Percentiles rank a stretch among this genome's conserved stretches.
These are phyloP conservation scores for Micrasema longulum DNA, from an alignment of 1,140 invertebrate genomes.

Conservation along the genomic window DNA sequence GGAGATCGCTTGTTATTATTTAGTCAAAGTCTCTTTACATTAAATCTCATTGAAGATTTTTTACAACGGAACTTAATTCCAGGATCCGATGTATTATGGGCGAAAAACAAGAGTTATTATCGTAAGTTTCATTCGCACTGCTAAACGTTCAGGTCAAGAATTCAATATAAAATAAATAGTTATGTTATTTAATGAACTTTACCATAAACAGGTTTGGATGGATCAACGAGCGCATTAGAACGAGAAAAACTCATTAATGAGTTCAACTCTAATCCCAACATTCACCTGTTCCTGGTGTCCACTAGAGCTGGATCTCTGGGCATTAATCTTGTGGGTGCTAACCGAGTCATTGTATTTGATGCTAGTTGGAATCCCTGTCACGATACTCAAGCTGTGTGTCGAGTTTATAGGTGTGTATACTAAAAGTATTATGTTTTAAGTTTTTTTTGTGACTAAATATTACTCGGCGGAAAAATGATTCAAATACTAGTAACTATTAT, in stretches of 20 bases:
- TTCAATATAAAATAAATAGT: no score
- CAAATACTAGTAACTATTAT: no score
- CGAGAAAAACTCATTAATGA: conserved; percentile 97
- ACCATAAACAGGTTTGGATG: conserved; percentile 91
- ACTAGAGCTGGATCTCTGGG: conserved; percentile 97
- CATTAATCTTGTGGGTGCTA: conserved; percentile 97
- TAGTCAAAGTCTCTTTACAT: conserved; percentile 94
- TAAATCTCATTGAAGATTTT: conserved; percentile 98
- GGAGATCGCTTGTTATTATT: conserved; percentile 96
- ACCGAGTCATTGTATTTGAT: conserved; percentile 97
- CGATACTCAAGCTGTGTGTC: conserved; percentile 97
- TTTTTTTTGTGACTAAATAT: no score
- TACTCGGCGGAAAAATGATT: no score
- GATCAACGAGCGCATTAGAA: conserved; percentile 93
- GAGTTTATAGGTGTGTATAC: conserved; percentile 85
- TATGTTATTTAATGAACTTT: no score
- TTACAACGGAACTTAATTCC: conserved; percentile 85
- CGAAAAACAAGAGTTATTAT: conserved; percentile 90
- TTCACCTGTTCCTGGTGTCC: conserved; percentile 95
- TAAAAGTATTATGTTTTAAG: not conserved
- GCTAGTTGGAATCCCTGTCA: conserved; percentile 99
- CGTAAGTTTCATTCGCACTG: conserved; percentile 81
- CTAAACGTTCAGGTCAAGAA: no score
- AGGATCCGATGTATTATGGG: conserved; percentile 81
- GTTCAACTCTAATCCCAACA: conserved; percentile 92